Percentiles rank a stretch among this genome's conserved stretches.
These are phyloP conservation scores for Oophaga sylvatica DNA, from an alignment of 2,797 vertebrate species.

Conservation along the genomic window DNA sequence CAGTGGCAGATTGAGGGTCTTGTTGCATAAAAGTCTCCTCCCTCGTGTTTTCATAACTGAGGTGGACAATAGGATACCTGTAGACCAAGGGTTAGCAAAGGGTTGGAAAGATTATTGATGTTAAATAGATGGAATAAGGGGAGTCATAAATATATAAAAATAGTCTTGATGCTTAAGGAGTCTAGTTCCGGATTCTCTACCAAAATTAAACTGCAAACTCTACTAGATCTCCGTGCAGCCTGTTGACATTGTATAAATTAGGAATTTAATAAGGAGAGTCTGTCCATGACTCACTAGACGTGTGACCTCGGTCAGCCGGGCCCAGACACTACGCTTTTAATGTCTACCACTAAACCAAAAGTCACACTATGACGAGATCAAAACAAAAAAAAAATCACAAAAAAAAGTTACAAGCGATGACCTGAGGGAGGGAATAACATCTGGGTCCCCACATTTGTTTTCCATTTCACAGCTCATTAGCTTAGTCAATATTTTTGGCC, in stretches of 20 bases:
- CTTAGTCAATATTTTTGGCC: slow-evolving; percentile 43
- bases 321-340: background rate
- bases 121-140: no score
- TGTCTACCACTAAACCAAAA: background rate
- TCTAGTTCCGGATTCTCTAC: background rate
- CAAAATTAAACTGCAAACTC: background rate
- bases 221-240: background rate
- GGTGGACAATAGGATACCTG: no score
- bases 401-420: background rate
- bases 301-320: background rate
- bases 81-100: no score
- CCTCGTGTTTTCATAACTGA: no score
- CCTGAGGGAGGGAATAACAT: slow-evolving; percentile 4
- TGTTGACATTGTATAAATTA: slow-evolving; percentile 15
- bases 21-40: no score
- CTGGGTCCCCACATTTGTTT: slow-evolving; percentile 29
- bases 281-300: slow-evolving; percentile 7
- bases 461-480: slow-evolving; percentile 23
- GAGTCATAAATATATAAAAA: no score
- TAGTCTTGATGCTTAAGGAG: no score
- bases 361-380: slow-evolving; percentile 9
- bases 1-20: no score
- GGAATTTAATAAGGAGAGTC: background rate
- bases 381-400: background rate
- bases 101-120: no score